These are phyloP conservation scores for Pantala flavescens DNA, from an alignment of 1,140 invertebrate species.

Conservation along the genomic window DNA sequence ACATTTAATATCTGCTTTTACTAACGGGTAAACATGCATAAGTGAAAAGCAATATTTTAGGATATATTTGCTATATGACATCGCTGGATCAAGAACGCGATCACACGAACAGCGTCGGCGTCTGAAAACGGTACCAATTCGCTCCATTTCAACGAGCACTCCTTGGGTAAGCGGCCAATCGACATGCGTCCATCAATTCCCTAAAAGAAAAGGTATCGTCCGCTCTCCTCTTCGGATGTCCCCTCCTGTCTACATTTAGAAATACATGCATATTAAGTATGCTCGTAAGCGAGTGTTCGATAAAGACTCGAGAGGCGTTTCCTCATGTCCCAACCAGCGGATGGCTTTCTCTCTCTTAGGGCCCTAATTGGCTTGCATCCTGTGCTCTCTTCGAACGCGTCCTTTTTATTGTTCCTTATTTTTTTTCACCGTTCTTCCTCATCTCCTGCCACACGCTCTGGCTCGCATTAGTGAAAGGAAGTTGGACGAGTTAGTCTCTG, in stretches of 20 bases:
- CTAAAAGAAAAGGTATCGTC: neutral
- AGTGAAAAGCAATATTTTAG: no score
- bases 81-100: no score
- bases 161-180: neutral
- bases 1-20: no score
- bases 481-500: neutral
- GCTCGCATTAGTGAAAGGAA: neutral
- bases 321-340: neutral
- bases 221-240: neutral
- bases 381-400: neutral
- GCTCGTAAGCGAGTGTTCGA: neutral
- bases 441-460: neutral
- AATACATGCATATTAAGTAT: neutral
- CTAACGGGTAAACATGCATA: no score
- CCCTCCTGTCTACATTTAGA: neutral
- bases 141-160: no score
- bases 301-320: conserved; percentile 2
- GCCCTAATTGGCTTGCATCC: conserved; percentile 1
- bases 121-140: no score
- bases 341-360: neutral
- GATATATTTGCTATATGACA: no score
- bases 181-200: neutral
- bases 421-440: neutral
- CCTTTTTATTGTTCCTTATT: neutral
- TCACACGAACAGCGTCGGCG: no score